Base-by-base conservation (phyloP, 2,113 vertebrate species). In the Megalops atlanticus region DNA sequence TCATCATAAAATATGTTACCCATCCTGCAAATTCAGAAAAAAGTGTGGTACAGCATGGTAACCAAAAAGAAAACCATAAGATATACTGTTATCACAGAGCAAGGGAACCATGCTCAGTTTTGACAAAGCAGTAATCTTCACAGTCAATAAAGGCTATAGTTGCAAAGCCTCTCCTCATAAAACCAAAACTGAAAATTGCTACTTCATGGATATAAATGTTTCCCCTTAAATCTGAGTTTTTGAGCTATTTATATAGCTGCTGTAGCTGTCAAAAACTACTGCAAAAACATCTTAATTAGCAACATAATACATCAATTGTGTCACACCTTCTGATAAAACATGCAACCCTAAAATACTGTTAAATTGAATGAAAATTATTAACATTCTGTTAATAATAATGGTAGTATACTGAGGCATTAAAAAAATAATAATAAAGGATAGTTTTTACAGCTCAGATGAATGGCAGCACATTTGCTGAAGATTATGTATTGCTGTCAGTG, bases 401-500 rank as follows among this genome's bases (percentile, higher is more conserved):
- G 40, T 76, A 12, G 31, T 49, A 33, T 47, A 43, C 45, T 76
- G 12, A 4, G 52, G 47, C 43, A 33, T 52, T 64, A 76, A 76
- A 76, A 52, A 47, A n/a, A n/a, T n/a, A n/a, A 76, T 49, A 76
- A 76, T 49, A 76, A 36, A 35, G 31, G 31, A 16, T 52, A 49
- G 41, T 76, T 58, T 64, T 69, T 45, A 70, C 58, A 76, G 43
- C 49, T 70, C 58, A 43, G 40, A 31, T 69, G 49, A 24, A 43
- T 68, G 70, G 74, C 43, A 27, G 36, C 35, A 35, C 39, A 24
- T 35, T 70, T 70, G 74, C 41, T 40, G n/a, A 69, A 35, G 47
- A 39, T 77, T 71, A 70, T 75, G 40, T 77, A 77, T 77, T 70
- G 43, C 80, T 71, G 80, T 49, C 74, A 76, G 74, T 69, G 27